Evolutionary conservation across 2,888 invertebrate genomes (phyloP).

Genomic region (Ferrisia virgata): DNA sequence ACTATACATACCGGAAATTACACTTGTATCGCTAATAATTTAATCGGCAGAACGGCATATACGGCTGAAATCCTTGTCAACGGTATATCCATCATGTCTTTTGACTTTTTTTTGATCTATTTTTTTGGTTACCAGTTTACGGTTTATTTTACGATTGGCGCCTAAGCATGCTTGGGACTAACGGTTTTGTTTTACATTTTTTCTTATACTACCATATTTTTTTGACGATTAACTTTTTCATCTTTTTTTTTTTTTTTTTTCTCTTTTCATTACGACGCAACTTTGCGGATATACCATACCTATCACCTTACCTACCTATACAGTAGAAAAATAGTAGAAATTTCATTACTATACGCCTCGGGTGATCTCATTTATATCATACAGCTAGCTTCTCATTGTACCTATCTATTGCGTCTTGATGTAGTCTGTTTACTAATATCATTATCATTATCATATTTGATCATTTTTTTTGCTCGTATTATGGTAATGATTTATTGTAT

Average conservation of each 20-base stretch:
- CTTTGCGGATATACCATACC: not conserved
- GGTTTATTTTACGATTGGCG: not conserved
- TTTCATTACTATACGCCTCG: not conserved
- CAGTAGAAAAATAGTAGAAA: not conserved
- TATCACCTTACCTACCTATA: too few species aligned
- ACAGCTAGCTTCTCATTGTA: slow-evolving; percentile 16
- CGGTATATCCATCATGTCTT: slow-evolving; percentile 25
- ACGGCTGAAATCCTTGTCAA: slow-evolving; percentile 42
- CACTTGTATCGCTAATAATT: slow-evolving; percentile 57
- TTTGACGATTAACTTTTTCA: not conserved
- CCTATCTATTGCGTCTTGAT: not conserved
- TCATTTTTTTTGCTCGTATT: not conserved
- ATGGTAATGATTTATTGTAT: not conserved
- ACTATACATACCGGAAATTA: slow-evolving; percentile 67
- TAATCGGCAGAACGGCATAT: slow-evolving; percentile 56
- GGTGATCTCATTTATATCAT: slow-evolving; percentile 23
- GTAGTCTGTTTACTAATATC: slow-evolving; percentile 32
- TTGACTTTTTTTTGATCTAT: not conserved
- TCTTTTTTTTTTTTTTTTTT: not conserved
- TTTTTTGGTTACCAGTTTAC: not conserved
- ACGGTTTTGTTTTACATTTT: slow-evolving; percentile 22
- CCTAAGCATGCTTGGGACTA: slow-evolving; percentile 21
- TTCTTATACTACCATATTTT: not conserved
- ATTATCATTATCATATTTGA: not conserved
- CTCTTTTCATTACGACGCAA: too few species aligned